Base-by-base conservation (phyloP, 2,797 vertebrate genomes). In the Antrozous pallidus region DNA sequence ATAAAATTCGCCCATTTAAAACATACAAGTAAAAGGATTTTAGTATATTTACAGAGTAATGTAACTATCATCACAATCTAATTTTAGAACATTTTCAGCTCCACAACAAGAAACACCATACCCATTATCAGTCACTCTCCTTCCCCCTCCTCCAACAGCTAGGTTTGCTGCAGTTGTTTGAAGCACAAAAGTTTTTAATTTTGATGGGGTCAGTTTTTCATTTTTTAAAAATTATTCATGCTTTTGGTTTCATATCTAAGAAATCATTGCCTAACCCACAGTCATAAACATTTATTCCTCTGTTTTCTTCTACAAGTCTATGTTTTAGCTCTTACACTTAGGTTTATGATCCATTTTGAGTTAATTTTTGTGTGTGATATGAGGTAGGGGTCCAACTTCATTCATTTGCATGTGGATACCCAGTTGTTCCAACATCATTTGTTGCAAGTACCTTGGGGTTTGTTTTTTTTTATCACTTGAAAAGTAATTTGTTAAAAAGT, bases 291-390 rank as follows among this genome's bases (percentile, higher is more conserved):
- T 77, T 65, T 71, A 56, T 20, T 56, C 28, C 33, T 91, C 6
- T 16, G 22, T 69, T 94, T 73, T 94, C 61, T 33, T 83, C 28
- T 71, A 84, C 20, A 36, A 77, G 24, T 92, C 63, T 65, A 40
- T 28, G 51, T 94, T 87, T 94, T 74, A 83, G 63, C 56, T 93
- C n/a, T 83, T 91, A 42, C 12, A 88, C 47, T 67, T 80, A 47
- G 77, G 16, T 47, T 42, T 82, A 1, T 80, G 77, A 58, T 42
- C 45, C 28, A 90, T 81, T 94, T 82, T 81, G 42, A 77, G 69
- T 78, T 86, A n/a, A 79, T 61, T 73, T 93, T 28, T 88, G 38
- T 51, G 22, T 92, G 61, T 71, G 20, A 26, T 61, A 3, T 49
- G 31, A 65, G 61, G 71, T 82, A 79, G 18, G 42, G 38, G 51